Percentiles rank a stretch among this genome's conserved stretches.
Conservation (phyloP, 2,888 invertebrate species). For the Hirtodrosophila trivittata region DNA sequence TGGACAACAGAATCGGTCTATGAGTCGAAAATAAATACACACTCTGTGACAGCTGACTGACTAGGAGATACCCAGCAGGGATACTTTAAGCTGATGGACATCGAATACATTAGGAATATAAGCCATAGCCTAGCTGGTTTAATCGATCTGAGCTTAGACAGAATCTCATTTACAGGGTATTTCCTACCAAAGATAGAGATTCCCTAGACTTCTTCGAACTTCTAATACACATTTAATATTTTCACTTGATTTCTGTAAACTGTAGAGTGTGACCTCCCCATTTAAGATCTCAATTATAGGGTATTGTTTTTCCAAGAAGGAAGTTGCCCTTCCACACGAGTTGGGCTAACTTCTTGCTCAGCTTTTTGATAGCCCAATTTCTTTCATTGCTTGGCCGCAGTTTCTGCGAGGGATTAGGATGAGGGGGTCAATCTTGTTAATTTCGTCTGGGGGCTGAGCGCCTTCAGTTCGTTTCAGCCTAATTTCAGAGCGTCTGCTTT, state of each 20-base stretch:
- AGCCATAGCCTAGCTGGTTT: too few relatives aligned
- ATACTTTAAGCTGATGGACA: too few relatives aligned
- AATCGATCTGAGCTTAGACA: too few relatives aligned
- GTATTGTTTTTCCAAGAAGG: conserved; percentile 18
- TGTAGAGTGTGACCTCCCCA: too few relatives aligned
- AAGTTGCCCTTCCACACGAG: conserved; percentile 18
- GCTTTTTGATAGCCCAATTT: conserved; percentile 69
- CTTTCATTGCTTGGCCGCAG: conserved; percentile 62
- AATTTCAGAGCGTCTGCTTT: conserved; percentile 47
- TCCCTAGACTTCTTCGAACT: too few relatives aligned
- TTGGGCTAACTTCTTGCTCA: conserved; percentile 36
- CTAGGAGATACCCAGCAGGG: too few relatives aligned
- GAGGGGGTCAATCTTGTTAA: conserved; percentile 74
- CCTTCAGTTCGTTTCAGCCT: conserved; percentile 27
- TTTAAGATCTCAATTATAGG: conserved; percentile 16
- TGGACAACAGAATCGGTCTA: conserved; percentile 38
- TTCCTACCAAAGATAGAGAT: too few relatives aligned
- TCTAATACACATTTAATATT: too few relatives aligned
- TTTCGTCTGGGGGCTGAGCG: conserved; percentile 48
- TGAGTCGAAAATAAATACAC: conserved; percentile 25
- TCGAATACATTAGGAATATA: too few relatives aligned
- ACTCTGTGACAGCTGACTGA: background rate
- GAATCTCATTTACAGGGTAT: too few relatives aligned
- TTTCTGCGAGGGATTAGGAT: background rate
- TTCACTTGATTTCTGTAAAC: too few relatives aligned